Evolutionary conservation across 2,888 invertebrate genomes (phyloP).

Genomic region (Chouioia cunea): DNA sequence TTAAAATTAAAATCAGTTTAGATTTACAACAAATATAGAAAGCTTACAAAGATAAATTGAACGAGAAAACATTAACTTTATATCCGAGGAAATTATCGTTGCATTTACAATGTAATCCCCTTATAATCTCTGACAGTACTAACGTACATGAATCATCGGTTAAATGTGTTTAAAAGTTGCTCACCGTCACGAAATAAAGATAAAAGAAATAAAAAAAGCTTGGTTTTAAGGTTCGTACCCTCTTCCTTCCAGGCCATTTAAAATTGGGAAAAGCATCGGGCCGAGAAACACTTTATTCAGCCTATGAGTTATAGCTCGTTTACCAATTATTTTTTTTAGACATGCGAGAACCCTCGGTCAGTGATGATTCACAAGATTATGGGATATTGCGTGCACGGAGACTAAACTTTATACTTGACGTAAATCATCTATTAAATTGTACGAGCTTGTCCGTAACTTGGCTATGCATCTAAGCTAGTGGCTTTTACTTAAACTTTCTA

Average conservation of each 20-base stretch:
- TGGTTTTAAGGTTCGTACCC: conserved; percentile 51
- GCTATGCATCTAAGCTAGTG: conserved; percentile 24
- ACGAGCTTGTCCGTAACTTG: conserved; percentile 25
- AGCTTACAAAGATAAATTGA: too few relatives aligned
- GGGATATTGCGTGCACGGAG: background rate
- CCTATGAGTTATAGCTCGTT: conserved; percentile 7
- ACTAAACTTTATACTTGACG: conserved; percentile 41
- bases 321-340: conserved; percentile 26
- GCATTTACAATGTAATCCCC: background rate
- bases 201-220: conserved; percentile 34
- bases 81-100: too few relatives aligned
- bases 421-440: conserved; percentile 46
- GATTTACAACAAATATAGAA: too few relatives aligned
- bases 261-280: conserved; percentile 54
- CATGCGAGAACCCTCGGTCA: background rate
- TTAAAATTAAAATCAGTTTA: too few relatives aligned
- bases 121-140: background rate
- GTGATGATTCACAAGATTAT: conserved; percentile 37
- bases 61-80: too few relatives aligned
- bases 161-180: background rate
- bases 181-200: background rate
- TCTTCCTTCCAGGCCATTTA: conserved; percentile 54
- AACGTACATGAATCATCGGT: conserved; percentile 32
- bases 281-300: conserved; percentile 48
- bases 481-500: conserved; percentile 36